phyloP scores from a whole-genome alignment of 2,113 vertebrate species.

The Isichthys henryi region DNA sequence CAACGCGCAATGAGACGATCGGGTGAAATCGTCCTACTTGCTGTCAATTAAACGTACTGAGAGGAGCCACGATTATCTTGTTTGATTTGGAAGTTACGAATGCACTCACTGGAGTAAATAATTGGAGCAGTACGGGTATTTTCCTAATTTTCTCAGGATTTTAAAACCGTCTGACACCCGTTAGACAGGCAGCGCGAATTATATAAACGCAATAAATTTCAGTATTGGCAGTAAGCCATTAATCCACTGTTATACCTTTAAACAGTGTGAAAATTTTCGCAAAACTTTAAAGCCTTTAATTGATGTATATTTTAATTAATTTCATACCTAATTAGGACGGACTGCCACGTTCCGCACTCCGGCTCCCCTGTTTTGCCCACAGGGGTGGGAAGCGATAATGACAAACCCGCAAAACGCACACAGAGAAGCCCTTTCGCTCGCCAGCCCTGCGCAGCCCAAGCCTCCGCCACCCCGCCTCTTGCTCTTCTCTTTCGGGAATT shows the following conservation, averaged over 20 bases:
- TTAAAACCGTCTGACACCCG: slow-evolving; percentile 46
- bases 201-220: slow-evolving; percentile 51
- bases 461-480: slow-evolving; percentile 30
- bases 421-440: slow-evolving; percentile 32
- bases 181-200: slow-evolving; percentile 48
- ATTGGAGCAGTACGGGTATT: slow-evolving; percentile 13
- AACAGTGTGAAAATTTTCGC: slow-evolving; percentile 52
- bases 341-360: slow-evolving; percentile 46
- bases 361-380: slow-evolving; percentile 45
- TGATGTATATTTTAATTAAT: slow-evolving; percentile 65
- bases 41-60: not conserved
- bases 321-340: slow-evolving; percentile 64
- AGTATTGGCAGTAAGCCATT: slow-evolving; percentile 62
- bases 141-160: slow-evolving; percentile 19
- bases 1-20: not conserved
- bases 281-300: slow-evolving; percentile 63
- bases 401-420: slow-evolving; percentile 48
- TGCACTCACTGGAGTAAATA: slow-evolving; percentile 20
- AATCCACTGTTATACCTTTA: slow-evolving; percentile 67
- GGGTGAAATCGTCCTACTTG: not conserved
- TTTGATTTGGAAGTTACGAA: slow-evolving; percentile 15
- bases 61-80: not conserved
- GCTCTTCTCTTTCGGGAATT: slow-evolving; percentile 36
- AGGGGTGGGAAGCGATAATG: slow-evolving; percentile 49
- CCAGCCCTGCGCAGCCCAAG: slow-evolving; percentile 44